A percentile compares a stretch with the other conserved stretches of the same genome.
Evolutionary conservation across 2,113 vertebrate genomes (phyloP).

Genomic region (Notechis scutatus): DNA sequence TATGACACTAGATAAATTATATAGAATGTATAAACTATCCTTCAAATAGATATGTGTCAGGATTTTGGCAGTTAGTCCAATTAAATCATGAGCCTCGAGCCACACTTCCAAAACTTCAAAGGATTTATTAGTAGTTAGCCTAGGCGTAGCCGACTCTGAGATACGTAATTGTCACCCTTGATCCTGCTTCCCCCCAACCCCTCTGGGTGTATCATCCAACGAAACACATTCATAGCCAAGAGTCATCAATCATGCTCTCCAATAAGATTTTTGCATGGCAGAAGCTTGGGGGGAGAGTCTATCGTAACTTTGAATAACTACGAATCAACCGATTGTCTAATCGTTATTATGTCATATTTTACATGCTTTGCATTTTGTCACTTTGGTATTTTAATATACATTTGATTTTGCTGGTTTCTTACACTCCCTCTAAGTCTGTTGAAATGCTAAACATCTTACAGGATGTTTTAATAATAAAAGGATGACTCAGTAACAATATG

Average conservation of each 20-base stretch:
- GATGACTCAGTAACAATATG: neutral
- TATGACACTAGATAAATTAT: neutral
- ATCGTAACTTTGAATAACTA: neutral
- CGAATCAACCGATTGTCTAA: neutral
- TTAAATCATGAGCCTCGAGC: too few species aligned
- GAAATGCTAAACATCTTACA: neutral
- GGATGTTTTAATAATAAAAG: neutral
- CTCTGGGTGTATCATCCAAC: too few species aligned
- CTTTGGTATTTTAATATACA: neutral
- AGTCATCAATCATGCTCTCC: too few species aligned
- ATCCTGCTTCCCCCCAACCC: too few species aligned
- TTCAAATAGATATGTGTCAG: neutral
- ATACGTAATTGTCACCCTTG: too few species aligned
- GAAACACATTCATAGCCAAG: too few species aligned
- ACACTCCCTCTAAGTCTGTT: neutral
- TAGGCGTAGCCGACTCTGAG: too few species aligned
- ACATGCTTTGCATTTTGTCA: neutral
- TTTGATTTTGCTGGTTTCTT: neutral
- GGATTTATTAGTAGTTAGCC: too few species aligned
- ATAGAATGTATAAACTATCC: neutral
- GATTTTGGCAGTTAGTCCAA: too few species aligned
- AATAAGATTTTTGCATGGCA: too few species aligned
- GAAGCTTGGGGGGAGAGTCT: too few species aligned
- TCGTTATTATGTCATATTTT: neutral
- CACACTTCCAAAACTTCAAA: too few species aligned